Base-by-base conservation (phyloP, 2,797 vertebrate genomes). In the Sebastolobus alascanus region DNA sequence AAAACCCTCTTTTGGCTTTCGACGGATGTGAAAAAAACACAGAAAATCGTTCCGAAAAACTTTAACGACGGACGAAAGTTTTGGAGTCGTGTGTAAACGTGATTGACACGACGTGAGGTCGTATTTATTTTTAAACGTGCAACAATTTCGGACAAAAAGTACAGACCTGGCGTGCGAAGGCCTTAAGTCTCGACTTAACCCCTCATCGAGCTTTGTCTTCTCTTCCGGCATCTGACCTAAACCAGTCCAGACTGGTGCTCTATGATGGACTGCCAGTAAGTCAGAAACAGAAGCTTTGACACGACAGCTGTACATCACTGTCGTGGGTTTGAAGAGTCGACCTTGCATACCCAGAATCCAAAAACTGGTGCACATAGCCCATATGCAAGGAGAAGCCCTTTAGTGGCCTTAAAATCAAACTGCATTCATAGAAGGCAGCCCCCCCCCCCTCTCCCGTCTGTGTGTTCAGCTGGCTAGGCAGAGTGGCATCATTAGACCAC, bases 231-330 rank as follows among this genome's bases (percentile, higher is more conserved):
- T 35, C 56, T 73, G 83, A 86, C 81, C 68, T 76, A 65, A 75
- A 79, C 81, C 81, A 25, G 27, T 88, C 43, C 25, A 13, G 12
- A 70, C 50, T 55, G 54, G 14, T 37, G 60, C 52, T 78, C 60
- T 35, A 0, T 60, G 69, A 82, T n/a, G 38, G 58, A 25, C 72
- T 59, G 77, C 59, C 68, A 33, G 52, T 80, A 76, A 31, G 56
- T 84, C 87, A 77, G 72, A 73, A 76, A 20, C 58, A 38, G 56
- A 68, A 33, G 64, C 68, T 82, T 58, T 71, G 70, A 46, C 61
- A 14, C 76, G 86, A 90, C 87, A 89, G 85, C 77, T 81, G 80
- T 54, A 68, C 80, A 67, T 86, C 85, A 71, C 72, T 78, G 77
- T 86, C 64, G 58, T 35, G 25, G 8, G 31, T 60, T 46, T 68